phyloP scores from a whole-genome alignment of 2,888 invertebrate genomes.

The Acleris holmiana region DNA sequence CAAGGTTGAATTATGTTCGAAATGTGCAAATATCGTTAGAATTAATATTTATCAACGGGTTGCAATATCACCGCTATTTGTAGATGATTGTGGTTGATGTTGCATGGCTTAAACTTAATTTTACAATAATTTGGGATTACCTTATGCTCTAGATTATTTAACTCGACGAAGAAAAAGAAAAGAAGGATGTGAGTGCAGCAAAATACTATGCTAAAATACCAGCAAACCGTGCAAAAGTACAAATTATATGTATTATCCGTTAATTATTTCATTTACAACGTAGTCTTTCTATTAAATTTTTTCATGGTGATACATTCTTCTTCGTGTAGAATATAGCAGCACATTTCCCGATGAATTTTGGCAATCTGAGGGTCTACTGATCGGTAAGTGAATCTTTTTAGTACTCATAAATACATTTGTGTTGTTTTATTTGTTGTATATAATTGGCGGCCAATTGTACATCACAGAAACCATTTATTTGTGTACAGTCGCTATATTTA shows the following conservation, averaged over 20 bases:
- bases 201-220: slow-evolving; percentile 23
- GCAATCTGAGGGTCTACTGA: slow-evolving; percentile 12
- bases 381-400: too few species aligned
- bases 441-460: background rate
- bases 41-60: background rate
- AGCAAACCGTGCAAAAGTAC: slow-evolving; percentile 25
- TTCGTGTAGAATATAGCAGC: slow-evolving; percentile 5
- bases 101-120: background rate
- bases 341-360: slow-evolving; percentile 23
- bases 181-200: slow-evolving; percentile 18
- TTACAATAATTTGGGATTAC: background rate
- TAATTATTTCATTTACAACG: background rate
- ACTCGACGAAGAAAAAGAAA: slow-evolving; percentile 14
- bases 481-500: too few species aligned
- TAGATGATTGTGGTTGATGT: background rate
- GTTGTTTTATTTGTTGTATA: background rate
- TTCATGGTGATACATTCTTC: slow-evolving; percentile 1
- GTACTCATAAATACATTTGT: too few species aligned
- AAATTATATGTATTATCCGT: slow-evolving; percentile 9
- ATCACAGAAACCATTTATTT: background rate
- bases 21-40: background rate
- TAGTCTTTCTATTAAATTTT: slow-evolving; percentile 3
- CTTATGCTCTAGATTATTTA: background rate
- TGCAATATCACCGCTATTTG: background rate
- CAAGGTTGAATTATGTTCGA: background rate